Base-by-base conservation (phyloP, 2,797 vertebrate species). In the Avahi laniger region DNA sequence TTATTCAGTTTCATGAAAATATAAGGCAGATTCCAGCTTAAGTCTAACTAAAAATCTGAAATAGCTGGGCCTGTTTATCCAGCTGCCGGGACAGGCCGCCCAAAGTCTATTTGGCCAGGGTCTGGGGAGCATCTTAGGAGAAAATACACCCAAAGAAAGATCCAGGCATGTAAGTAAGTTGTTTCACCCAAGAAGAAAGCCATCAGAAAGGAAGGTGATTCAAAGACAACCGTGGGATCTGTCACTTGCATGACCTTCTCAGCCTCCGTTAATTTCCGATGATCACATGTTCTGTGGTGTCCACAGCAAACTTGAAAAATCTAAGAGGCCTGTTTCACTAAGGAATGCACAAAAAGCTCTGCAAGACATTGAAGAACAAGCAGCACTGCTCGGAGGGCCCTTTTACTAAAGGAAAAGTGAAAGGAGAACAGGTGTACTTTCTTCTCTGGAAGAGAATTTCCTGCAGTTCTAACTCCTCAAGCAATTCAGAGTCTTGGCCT, bases 1-100 rank as follows among this genome's bases (percentile, higher is more conserved):
- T 95, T 78, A 65, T 81, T 92, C n/a, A 46, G 48, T 57, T 82
- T 86, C 18, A 33, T 30, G 65, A 65, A 84, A 84, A 50, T 79
- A 80, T 22, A 92, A 38, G 15, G 2, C 43, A 80, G 48, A 13
- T 70, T 72, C 46, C 79, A 61, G n/a, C 38, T 95, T 28, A 63
- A 18, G 26, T 54, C 26, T 92, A 84, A 92, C 33, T 30, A 75
- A 63, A 65, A 59, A 73, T 65, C 73, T 17, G 67, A 94, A 67
- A 24, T 15, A 24, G 35, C 24, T 3, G 26, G 93, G 9, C 52
- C 30, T 69, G 11, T 50, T 65, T 41, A 17, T 5, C 7, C 18
- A 75, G 18, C 22, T 84, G 41, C 48, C 33, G 41, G n/a, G 61
- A 22, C 30, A 52, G n/a, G 46, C 72, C 18, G 57, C 15, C 63